Conservation (phyloP, 2,888 invertebrate species). For the Sisyra terminalis region DNA sequence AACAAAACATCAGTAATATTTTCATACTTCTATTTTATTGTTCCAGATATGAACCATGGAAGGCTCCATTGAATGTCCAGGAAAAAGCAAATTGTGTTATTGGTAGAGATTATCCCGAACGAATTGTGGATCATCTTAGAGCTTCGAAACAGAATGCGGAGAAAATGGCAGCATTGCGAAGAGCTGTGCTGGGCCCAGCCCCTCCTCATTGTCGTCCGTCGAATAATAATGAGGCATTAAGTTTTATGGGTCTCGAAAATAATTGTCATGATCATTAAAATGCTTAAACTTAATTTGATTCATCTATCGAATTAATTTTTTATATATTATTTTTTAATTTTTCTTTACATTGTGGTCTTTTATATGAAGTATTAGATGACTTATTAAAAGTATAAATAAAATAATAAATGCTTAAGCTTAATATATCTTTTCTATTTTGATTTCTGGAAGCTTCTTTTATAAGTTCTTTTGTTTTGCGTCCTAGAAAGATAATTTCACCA, state of each 20-base stretch:
- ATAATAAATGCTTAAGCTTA: too few species aligned
- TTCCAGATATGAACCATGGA: conserved; percentile 52
- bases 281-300: neutral
- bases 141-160: conserved; percentile 35
- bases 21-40: too few species aligned
- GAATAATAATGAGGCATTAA: conserved; percentile 26
- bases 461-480: too few species aligned
- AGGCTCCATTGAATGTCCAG: conserved; percentile 44
- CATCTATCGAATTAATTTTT: too few species aligned
- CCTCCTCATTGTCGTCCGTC: conserved; percentile 29
- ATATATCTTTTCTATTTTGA: too few species aligned
- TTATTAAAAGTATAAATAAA: too few species aligned
- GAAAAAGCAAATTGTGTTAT: conserved; percentile 42
- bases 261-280: conserved; percentile 7
- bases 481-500: too few species aligned
- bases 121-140: conserved; percentile 41
- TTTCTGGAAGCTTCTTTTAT: too few species aligned
- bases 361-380: too few species aligned
- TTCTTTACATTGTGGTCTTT: too few species aligned
- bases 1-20: neutral
- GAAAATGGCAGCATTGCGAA: conserved; percentile 26
- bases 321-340: too few species aligned
- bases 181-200: conserved; percentile 15
- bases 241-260: conserved; percentile 24
- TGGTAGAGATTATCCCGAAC: conserved; percentile 50